Evolutionary conservation across 2,888 invertebrate species (phyloP).

Genomic region (Aspidapion aeneum): DNA sequence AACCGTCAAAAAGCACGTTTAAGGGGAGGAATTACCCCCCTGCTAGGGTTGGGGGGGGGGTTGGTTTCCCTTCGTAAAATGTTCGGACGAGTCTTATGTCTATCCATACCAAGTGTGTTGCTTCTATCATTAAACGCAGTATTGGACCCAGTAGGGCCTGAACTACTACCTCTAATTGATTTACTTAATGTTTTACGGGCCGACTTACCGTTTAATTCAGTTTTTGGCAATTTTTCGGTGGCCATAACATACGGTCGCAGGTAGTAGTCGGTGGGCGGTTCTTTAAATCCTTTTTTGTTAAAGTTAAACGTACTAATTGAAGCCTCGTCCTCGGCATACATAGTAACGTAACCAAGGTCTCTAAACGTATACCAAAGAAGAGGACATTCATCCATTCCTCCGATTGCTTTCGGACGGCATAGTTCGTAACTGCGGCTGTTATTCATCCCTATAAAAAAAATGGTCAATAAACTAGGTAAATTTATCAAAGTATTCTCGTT

Average conservation of each 20-base stretch:
- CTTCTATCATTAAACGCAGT: too few species aligned
- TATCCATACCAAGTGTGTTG: too few species aligned
- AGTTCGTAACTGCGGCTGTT: constrained; percentile 47
- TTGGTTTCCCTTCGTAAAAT: too few species aligned
- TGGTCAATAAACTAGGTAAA: too few species aligned
- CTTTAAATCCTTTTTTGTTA: constrained; percentile 63
- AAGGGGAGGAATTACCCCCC: too few species aligned
- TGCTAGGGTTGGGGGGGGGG: too few species aligned
- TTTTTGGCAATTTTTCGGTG: constrained; percentile 56
- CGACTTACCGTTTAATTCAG: constrained; percentile 46
- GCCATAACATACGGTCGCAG: constrained; percentile 69
- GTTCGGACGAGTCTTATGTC: too few species aligned
- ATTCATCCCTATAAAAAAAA: constrained; percentile 30
- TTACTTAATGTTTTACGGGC: not conserved
- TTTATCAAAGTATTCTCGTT: too few species aligned
- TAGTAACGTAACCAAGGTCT: constrained; percentile 68
- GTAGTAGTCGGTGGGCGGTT: constrained; percentile 78
- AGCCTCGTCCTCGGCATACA: constrained; percentile 74
- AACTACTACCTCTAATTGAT: too few species aligned
- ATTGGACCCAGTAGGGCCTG: too few species aligned
- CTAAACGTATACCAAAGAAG: constrained; percentile 77
- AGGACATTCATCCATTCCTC: constrained; percentile 65
- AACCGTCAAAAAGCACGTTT: too few species aligned
- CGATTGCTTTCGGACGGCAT: constrained; percentile 51
- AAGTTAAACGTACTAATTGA: constrained; percentile 72